Evolutionary conservation across 1,140 invertebrate genomes (phyloP), one percentile per base, ranked within the genome.

Genomic region (Drosophila tropicalis): DNA sequence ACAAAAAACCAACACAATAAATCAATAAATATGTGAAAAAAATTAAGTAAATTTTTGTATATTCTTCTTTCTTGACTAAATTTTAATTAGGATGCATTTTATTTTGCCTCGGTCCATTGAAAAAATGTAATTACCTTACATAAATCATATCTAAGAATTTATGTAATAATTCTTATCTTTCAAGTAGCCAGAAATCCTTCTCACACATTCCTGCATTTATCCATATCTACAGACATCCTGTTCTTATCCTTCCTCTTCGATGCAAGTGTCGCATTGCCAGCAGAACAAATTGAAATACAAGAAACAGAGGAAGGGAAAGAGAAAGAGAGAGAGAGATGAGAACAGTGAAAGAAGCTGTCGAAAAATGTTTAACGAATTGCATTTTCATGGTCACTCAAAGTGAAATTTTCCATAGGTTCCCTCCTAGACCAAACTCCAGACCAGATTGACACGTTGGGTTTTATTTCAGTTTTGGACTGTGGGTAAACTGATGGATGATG

Each of bases 341-440:
- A 54, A 29, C 19, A 57, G 40, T 57, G 67, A 22, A 13, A 67
- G 62, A 73, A 41, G 54, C 60, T 51, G 47, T 57, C 67, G 76
- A 67, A 55, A 67, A 77, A 51, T 73, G 83, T 87, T 87, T 71
- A 89, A 78, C 83, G 84, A 87, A 87, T 87, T 12, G 84, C 84
- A 90, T 89, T 89, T 89, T 84, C 84, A 89, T 89, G 84, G 77
- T 81, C 85, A 84, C 77, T 89, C 80, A 89, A 75, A 85, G 81
- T 81, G 81, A 85, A 89, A 85, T 83, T 70, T 72, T 70, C 74
- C 64, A 70, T 61, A 70, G 57, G 22, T 62, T 51, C 40, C 67
- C 67, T 64, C 29, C 22, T 25, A 61, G 36, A 58, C 40, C 70
- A 78, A 65, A 72, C 29, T 29, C 25, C 25, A 39, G 36, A 39